Conservation (phyloP, 1,140 invertebrate species). For the Sipha flava region DNA sequence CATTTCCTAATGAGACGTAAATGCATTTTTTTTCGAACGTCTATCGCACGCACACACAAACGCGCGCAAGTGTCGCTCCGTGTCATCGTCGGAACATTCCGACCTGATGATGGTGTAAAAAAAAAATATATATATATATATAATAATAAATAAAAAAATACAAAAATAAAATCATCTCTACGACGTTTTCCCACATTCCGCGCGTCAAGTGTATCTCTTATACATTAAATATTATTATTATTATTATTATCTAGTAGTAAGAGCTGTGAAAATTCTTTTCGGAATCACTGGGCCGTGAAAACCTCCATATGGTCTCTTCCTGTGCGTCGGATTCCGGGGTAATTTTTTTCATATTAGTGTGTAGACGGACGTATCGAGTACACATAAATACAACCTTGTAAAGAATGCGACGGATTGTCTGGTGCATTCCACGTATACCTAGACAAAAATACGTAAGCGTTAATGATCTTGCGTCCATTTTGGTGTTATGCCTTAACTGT, state of each 20-base stretch:
- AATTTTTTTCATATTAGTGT: neutral
- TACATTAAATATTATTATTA: neutral
- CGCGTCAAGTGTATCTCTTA: neutral
- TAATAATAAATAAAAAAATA: too few species aligned
- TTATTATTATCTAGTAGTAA: too few species aligned
- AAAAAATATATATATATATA: too few species aligned
- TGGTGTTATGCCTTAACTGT: too few species aligned
- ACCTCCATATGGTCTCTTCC: neutral
- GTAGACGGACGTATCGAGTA: too few species aligned
- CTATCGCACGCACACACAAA: too few species aligned
- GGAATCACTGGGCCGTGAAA: neutral
- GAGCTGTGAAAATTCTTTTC: constrained; percentile 5
- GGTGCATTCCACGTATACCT: neutral
- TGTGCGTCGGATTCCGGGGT: neutral
- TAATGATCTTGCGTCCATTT: too few species aligned
- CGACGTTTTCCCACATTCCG: neutral
- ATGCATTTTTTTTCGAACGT: neutral
- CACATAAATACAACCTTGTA: neutral
- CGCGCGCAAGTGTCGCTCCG: neutral
- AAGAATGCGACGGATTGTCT: neutral
- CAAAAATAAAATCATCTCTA: neutral
- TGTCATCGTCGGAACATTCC: neutral
- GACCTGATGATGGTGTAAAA: neutral
- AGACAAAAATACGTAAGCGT: too few species aligned
- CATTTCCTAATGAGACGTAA: neutral